These are phyloP conservation scores for Fukomys damarensis DNA, from an alignment of 2,113 vertebrate species.

Conservation along the genomic window DNA sequence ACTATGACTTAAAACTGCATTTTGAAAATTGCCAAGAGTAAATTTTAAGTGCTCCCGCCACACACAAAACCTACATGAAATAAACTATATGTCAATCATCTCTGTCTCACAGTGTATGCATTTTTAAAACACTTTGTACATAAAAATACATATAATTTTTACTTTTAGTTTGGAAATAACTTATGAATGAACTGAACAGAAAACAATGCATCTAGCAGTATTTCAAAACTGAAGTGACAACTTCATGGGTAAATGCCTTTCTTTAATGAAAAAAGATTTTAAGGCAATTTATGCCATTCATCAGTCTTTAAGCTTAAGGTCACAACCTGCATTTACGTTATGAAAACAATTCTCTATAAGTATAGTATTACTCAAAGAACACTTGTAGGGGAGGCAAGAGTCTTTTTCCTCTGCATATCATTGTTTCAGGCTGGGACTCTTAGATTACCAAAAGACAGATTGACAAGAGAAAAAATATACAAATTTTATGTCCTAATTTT, in stretches of 20 bases:
- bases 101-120: neutral
- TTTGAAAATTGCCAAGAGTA: neutral
- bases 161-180: neutral
- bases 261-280: constrained; percentile 32
- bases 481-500: neutral
- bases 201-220: neutral
- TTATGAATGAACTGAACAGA: neutral
- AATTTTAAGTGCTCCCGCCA: neutral
- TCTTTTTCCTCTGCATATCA: neutral
- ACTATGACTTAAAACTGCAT: neutral
- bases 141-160: neutral
- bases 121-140: neutral
- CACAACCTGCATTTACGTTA: neutral
- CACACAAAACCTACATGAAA: neutral
- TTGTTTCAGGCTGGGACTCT: neutral
- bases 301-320: neutral
- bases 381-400: neutral
- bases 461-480: neutral
- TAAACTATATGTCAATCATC: neutral
- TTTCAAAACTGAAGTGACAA: neutral
- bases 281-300: neutral
- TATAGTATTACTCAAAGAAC: constrained; percentile 9
- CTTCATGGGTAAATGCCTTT: neutral
- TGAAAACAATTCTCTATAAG: neutral
- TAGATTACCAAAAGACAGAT: neutral